Evolutionary conservation across 2,797 vertebrate species (phyloP).

Genomic region (Sitta carolinensis): DNA sequence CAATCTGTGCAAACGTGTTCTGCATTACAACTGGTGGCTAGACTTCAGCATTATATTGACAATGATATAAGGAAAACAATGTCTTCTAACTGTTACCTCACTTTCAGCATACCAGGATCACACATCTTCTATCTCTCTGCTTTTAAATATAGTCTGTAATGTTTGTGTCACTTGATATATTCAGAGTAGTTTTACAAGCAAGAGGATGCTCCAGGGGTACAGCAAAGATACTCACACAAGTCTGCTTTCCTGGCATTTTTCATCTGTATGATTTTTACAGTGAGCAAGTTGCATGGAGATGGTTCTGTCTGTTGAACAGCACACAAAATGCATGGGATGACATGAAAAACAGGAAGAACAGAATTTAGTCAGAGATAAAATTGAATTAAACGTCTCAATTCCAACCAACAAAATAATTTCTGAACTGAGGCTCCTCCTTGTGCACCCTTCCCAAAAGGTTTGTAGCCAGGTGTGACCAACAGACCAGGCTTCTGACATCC

Average conservation of each 20-base stretch:
- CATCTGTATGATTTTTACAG: slow-evolving; percentile 67
- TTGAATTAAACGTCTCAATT: background rate
- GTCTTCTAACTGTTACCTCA: background rate
- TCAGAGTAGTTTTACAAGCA: background rate
- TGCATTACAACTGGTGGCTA: background rate
- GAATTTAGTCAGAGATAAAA: background rate
- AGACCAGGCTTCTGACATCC: background rate
- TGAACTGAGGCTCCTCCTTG: background rate
- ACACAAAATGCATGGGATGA: background rate
- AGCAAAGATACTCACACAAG: slow-evolving; percentile 60
- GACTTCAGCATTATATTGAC: background rate
- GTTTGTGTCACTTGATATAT: background rate
- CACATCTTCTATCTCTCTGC: background rate
- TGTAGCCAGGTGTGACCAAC: background rate
- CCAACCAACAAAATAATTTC: background rate
- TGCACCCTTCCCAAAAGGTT: background rate
- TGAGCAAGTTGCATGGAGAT: slow-evolving; percentile 65
- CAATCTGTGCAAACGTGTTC: background rate
- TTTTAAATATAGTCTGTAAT: background rate
- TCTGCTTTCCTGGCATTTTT: slow-evolving; percentile 72
- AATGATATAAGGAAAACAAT: background rate
- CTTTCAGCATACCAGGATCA: background rate
- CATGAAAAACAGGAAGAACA: background rate
- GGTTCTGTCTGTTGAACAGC: slow-evolving; percentile 42
- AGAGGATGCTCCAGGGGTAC: background rate